Conservation (phyloP, 2,797 vertebrate species). For the Sciaenops ocellatus region DNA sequence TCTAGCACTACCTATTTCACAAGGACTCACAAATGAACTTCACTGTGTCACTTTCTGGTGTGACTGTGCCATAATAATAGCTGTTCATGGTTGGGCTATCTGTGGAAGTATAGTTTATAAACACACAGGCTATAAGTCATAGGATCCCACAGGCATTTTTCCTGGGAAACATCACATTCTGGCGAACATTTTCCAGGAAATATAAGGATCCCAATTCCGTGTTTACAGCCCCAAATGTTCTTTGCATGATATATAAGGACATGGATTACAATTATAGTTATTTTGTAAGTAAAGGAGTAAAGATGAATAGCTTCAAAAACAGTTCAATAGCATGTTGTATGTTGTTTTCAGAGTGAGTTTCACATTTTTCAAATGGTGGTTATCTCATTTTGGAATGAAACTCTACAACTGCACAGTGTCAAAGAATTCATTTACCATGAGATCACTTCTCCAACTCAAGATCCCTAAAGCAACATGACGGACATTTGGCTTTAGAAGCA, state of each 20-base stretch:
- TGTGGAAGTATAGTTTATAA: background rate
- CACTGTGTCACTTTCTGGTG: background rate
- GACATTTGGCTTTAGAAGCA: conserved; percentile 27
- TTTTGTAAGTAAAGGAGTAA: conserved; percentile 10
- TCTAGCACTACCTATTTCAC: background rate
- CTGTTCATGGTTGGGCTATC: background rate
- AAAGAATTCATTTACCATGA: background rate
- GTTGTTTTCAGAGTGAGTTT: background rate
- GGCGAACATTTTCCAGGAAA: background rate
- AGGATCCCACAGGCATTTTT: background rate
- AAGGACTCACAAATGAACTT: background rate
- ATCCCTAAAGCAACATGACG: background rate
- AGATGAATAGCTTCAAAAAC: background rate
- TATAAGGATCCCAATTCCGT: background rate
- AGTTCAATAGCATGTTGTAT: background rate
- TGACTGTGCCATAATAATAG: background rate
- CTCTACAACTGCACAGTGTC: conserved; percentile 13
- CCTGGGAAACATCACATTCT: background rate
- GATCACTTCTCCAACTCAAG: background rate
- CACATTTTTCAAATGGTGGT: conserved; percentile 10
- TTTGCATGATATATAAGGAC: conserved; percentile 1
- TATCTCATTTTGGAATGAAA: conserved; percentile 38
- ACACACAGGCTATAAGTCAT: background rate
- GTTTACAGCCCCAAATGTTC: background rate
- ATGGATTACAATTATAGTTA: conserved; percentile 1